Base-by-base conservation (phyloP, 2,888 invertebrate genomes). In the Macropis europaea region DNA sequence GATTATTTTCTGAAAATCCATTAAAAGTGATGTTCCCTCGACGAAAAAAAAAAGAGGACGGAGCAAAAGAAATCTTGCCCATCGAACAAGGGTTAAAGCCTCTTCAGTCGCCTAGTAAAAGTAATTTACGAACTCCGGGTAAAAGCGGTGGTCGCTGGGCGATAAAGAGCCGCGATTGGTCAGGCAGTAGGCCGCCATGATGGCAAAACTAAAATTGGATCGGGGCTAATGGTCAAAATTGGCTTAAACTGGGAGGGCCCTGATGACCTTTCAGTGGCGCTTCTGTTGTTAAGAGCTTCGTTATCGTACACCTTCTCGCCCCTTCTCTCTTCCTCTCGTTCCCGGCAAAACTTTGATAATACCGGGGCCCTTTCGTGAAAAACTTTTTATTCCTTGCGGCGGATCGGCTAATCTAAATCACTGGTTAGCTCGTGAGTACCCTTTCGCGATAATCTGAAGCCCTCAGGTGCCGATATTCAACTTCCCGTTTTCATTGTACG, bases 381-480 rank as follows among this genome's bases (percentile, higher is more conserved):
- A 87, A 87, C 82, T 87, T 86, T 86, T 86, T 84, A 83, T 82
- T 83, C 68, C 72, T 69, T 47, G 40, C 68, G 73, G 76, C 79
- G 76, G 76, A 80, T 82, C 73, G 60, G 54, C 45, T 78, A 66
- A 76, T 72, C 69, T 73, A 69, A 68, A 77, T 76, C 72, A 63
- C 53, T 61, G 54, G 67, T 66, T 71, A 56, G 59, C 50, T 50
- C 13, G 36, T 30, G 43, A 67, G 57, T 54, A 66, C 52, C 64
- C 57, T 54, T 75, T 61, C 13, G 48, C 54, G 66, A 70, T 69
- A 73, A 61, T 69, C 66, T 45, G 30, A 34, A 40, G 59, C 59
- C 62, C 53, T 9, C 26, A 15, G 38, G 57, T 59, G 47, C 34
- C 54, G 56, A 57, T 62, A 53, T 68, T 72, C 69, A 47, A 63